These are phyloP conservation scores for Ligdia adustata DNA, from an alignment of 2,888 invertebrate genomes.

Conservation along the genomic window DNA sequence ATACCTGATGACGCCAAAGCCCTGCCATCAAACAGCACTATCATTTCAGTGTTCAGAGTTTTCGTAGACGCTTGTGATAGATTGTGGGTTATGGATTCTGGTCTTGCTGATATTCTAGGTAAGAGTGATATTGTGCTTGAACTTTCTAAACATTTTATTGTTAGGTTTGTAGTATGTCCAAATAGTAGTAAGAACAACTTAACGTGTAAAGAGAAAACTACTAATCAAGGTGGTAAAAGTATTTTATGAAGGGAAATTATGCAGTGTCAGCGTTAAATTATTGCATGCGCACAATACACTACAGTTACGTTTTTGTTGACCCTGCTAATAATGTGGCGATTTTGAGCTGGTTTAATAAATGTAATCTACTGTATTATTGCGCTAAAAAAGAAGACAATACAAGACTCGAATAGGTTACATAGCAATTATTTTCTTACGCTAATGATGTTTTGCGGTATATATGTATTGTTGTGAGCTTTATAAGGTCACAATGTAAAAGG, in stretches of 20 bases:
- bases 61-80: constrained; percentile 90
- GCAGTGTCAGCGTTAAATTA: no score
- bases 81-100: constrained; percentile 93
- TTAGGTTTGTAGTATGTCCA: no score
- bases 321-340: not conserved
- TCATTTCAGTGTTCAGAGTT: constrained; percentile 89
- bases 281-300: not conserved
- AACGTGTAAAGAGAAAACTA: constrained; percentile 7
- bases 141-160: not conserved
- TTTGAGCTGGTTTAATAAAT: no score
- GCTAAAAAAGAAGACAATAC: constrained; percentile 3
- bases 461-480: constrained; percentile 4
- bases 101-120: constrained; percentile 89
- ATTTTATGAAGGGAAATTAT: constrained; percentile 4
- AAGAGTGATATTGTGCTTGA: constrained; percentile 37
- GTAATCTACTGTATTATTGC: not conserved
- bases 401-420: not conserved
- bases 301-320: not conserved
- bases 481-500: constrained; percentile 17
- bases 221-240: not conserved
- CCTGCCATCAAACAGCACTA: constrained; percentile 83
- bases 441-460: not conserved
- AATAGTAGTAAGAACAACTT: not conserved
- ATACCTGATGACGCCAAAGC: constrained; percentile 82
- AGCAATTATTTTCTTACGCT: constrained; percentile 3